Base-by-base conservation (phyloP, 1,140 invertebrate species). In the Eurytemora carolleeae region DNA sequence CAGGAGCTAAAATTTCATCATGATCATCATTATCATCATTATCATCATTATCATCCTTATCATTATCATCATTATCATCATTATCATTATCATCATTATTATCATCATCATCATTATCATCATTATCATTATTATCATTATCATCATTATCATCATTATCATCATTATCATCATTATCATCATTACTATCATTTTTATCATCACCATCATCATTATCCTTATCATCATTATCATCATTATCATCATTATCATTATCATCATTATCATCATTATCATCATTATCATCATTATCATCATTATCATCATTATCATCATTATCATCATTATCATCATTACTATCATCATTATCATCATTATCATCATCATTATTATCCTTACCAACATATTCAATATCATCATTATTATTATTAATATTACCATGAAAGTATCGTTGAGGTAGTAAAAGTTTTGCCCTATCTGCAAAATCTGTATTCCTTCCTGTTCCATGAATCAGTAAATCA, bases 401-500 rank as follows among this genome's bases (percentile, higher is more conserved):
- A n/a, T 44, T 44, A 54, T 31, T 15, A 63, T 24, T 26, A 63
- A 52, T 65, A 68, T 71, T 73, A 82, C 80, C 78, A 72, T 95
- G 89, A 21, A 96, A 72, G 75, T 89, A 85, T 69, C 86, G 84
- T 2, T 83, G 80, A 2, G 91, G 87, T 55, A 98, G 75, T 55
- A 98, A 73, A 52, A 88, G 83, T 65, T 90, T 78, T 1, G 89
- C 87, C 68, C 86, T 80, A 72, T 97, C 92, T 1, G 88, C 83
- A 58, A 93, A 72, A 72, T 95, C 89, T 44, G 85, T 88, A 69
- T 86, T 88, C 31, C 95, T 77, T 1, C 88, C 85, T 26, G 85
- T 90, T 0, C 95, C 94, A 15, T 94, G 75, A 22, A 99, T 74
- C 24, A 99, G 74, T 24, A 98, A 82, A 75, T 98, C 94, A 69